Evolutionary conservation across 2,888 invertebrate species (phyloP), one percentile per base, ranked within the genome.

Genomic region (Camponotus fellah): DNA sequence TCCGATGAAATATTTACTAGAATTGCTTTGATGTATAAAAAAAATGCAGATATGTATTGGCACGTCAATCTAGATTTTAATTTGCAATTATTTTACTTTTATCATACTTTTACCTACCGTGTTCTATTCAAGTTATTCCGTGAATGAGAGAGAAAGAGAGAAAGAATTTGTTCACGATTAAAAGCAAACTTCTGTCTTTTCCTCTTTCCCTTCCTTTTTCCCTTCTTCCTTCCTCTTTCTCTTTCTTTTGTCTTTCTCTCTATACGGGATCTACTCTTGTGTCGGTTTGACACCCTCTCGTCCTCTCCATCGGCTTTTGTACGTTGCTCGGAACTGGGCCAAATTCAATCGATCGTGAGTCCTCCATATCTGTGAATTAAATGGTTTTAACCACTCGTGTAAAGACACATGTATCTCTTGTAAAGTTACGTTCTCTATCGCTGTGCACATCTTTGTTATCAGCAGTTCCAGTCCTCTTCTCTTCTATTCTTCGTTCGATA

Each of bases 151-250:
- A 80, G 26, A 26, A 26, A 2, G 26, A 37, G 71, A 60, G 32
- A 21, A 37, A 69, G 84, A 88, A 86, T 86, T 91, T 91, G 85
- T 88, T 82, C 89, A 74, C 90, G 88, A 87, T 88, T 88, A 88
- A 88, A 88, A 86, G 84, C 86, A 65, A 69, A 84, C 84, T 82
- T 84, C 80, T 77, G 43, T 46, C 43, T 46, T 46, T 46, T 12
- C 10, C 14, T 46, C 14, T 43, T 40, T 2, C 49, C 17, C 49
- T 17, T 12, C 5, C 46, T 17, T 17, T 46, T 2, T 5, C 14
- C 1, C 40, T 8, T 8, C 8, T 4, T 8, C 2, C 40, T 12
- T 12, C 12, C 43, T 3, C 43, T 43, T 12, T 43, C 5, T 49
- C 49, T 49, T 17, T 49, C 49, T n/a, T 8, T 10, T 49, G 17